phyloP scores from a whole-genome alignment of 2,113 vertebrate species.

The Heliornis fulica region DNA sequence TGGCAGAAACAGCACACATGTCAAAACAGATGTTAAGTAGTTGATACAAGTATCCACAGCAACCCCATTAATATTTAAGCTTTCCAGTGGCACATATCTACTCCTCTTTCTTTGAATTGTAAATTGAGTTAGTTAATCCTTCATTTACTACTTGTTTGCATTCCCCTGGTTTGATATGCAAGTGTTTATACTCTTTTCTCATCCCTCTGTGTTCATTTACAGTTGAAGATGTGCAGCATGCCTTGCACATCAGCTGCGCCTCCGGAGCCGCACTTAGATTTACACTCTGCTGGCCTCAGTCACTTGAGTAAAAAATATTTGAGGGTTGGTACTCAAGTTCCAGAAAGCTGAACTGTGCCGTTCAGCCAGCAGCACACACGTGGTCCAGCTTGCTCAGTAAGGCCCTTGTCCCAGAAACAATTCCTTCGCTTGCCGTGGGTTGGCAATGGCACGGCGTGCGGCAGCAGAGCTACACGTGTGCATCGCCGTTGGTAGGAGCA shows the following conservation, averaged over 20 bases:
- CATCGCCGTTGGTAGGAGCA: background rate
- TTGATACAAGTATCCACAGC: slow-evolving; percentile 27
- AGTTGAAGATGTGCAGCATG: background rate
- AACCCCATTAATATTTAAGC: slow-evolving; percentile 44
- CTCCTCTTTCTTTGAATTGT: slow-evolving; percentile 58
- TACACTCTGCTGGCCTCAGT: background rate
- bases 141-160: slow-evolving; percentile 51
- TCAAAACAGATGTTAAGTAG: slow-evolving; percentile 40
- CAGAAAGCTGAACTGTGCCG: background rate
- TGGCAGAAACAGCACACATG: slow-evolving; percentile 21
- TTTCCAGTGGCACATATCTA: slow-evolving; percentile 30
- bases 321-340: background rate
- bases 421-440: rapidly evolving
- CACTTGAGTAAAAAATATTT: background rate
- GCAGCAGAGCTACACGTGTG: rapidly evolving
- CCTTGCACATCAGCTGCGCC: background rate
- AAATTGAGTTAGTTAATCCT: slow-evolving; percentile 50
- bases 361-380: rapidly evolving
- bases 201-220: background rate
- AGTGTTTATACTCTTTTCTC: background rate
- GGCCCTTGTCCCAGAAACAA: rapidly evolving
- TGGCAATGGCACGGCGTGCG: background rate
- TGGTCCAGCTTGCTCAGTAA: background rate
- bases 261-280: background rate
- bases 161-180: slow-evolving; percentile 14